phyloP scores from a whole-genome alignment of 2,113 vertebrate species.

The Cyrtonyx montezumae region DNA sequence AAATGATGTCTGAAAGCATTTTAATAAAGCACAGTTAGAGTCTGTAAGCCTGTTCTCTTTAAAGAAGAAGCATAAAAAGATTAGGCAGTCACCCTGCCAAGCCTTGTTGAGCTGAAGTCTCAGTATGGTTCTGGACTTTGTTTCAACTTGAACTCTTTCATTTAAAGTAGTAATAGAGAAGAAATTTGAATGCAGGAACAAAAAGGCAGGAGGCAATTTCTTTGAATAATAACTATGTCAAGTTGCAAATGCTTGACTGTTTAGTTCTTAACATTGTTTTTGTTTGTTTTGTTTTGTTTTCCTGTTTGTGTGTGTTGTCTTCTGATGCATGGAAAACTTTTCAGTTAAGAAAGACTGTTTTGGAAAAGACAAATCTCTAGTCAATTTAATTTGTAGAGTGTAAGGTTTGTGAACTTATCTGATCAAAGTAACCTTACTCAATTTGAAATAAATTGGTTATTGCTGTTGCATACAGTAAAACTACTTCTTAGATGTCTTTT shows the following conservation, averaged over 20 bases:
- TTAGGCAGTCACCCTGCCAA: background rate
- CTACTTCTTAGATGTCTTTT: background rate
- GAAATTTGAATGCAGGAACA: background rate
- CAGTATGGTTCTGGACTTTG: background rate
- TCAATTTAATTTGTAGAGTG: background rate
- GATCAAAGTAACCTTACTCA: slow-evolving; percentile 33
- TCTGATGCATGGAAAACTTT: background rate
- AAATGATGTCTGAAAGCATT: background rate
- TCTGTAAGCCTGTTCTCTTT: background rate
- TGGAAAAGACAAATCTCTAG: background rate
- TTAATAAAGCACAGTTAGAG: fast-evolving
- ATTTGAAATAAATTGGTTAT: slow-evolving; percentile 31
- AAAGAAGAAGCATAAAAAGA: background rate
- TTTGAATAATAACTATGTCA: background rate
- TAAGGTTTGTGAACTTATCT: slow-evolving; percentile 5
- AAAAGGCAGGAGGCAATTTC: background rate
- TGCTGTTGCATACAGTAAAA: slow-evolving; percentile 2
- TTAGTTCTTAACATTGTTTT: background rate
- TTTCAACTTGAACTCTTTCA: background rate
- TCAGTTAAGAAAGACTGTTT: background rate
- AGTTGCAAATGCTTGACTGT: background rate
- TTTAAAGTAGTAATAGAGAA: background rate
- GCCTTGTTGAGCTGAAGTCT: background rate
- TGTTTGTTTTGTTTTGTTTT: too few species aligned
- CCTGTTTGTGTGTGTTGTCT: background rate